Conservation (phyloP, 2,113 vertebrate genomes). For the Otolemur garnettii region DNA sequence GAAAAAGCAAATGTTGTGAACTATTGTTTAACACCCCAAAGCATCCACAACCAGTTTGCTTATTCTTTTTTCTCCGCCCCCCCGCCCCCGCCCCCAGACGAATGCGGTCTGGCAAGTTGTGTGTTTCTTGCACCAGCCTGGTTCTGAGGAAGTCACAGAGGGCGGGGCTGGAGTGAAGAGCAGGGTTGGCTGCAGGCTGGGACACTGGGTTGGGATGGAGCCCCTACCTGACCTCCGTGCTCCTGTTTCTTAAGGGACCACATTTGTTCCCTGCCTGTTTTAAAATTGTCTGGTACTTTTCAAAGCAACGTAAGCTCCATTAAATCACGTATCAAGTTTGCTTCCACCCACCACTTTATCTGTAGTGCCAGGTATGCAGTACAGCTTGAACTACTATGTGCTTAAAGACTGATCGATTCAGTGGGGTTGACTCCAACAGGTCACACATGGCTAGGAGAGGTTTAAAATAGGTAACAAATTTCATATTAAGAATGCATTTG, state of each 20-base stretch:
- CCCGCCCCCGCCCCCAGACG: neutral
- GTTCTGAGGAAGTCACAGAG: no score
- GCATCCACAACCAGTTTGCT: neutral
- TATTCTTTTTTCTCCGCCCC: neutral
- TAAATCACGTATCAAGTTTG: neutral
- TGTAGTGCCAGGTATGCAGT: accelerated
- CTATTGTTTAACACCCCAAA: neutral
- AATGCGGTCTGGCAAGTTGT: neutral
- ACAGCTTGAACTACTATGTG: neutral
- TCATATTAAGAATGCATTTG: neutral
- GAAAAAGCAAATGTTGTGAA: neutral
- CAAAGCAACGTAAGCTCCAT: neutral
- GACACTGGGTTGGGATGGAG: neutral
- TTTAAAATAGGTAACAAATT: neutral
- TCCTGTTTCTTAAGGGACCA: neutral
- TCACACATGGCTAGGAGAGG: neutral
- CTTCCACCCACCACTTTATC: neutral
- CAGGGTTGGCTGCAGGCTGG: accelerated
- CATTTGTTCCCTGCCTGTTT: neutral
- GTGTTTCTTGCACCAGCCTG: no score
- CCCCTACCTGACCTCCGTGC: no score
- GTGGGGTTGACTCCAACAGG: neutral
- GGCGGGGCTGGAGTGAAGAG: no score
- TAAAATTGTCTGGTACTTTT: neutral
- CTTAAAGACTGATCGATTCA: neutral